Conservation (phyloP, 2,797 vertebrate genomes). For the Onychomys torridus region DNA sequence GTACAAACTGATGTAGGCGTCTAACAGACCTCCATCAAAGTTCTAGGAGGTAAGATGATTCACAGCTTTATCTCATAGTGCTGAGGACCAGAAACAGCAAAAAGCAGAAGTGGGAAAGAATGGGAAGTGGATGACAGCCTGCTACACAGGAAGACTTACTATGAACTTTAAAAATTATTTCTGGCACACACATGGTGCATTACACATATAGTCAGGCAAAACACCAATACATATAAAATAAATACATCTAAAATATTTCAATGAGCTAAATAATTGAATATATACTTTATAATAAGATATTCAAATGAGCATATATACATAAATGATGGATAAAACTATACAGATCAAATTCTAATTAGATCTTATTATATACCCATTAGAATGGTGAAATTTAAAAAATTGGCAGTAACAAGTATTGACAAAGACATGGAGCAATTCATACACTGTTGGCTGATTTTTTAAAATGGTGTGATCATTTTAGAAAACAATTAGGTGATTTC, state of each 20-base stretch:
- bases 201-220: not conserved
- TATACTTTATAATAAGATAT: not conserved
- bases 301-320: not conserved
- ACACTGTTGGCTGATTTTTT: not conserved
- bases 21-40: not conserved
- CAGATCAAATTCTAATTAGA: not conserved
- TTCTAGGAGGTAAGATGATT: not conserved
- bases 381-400: conserved; percentile 7
- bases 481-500: not conserved
- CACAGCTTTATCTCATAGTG: not conserved
- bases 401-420: not conserved
- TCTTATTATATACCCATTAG: not conserved
- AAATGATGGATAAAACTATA: conserved; percentile 6
- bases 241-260: not conserved
- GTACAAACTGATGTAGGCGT: not conserved
- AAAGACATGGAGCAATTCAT: not conserved
- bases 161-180: not conserved
- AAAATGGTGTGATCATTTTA: not conserved
- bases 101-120: not conserved
- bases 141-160: not conserved
- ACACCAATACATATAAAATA: not conserved
- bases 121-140: not conserved
- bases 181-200: not conserved
- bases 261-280: not conserved
- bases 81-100: not conserved